phyloP scores from a whole-genome alignment of 2,888 invertebrate species.

The Metalampra italica region DNA sequence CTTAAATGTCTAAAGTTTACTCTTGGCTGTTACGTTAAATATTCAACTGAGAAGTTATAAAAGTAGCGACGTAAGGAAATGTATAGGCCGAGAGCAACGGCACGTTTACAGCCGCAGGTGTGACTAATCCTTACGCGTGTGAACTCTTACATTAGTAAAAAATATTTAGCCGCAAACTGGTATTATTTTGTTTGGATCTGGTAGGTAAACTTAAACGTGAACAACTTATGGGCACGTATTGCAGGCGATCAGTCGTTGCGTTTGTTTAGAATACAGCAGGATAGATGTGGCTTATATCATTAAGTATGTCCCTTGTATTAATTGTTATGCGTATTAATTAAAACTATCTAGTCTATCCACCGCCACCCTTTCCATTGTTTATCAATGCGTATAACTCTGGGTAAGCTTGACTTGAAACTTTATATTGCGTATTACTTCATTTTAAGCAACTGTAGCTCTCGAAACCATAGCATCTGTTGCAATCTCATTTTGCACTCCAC shows the following conservation, averaged over 20 bases:
- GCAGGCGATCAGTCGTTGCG: constrained; percentile 41
- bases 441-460: constrained; percentile 11
- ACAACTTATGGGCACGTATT: constrained; percentile 18
- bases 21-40: constrained; percentile 22
- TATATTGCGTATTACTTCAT: not conserved
- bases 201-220: not conserved
- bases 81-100: constrained; percentile 30
- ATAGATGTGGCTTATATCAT: no score
- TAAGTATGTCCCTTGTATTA: no score
- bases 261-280: not conserved
- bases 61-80: constrained; percentile 28
- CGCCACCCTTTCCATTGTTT: no score
- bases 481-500: constrained; percentile 23
- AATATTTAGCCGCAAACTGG: not conserved
- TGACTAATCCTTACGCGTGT: constrained; percentile 41
- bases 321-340: no score
- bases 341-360: no score
- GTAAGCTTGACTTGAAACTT: no score
- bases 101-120: constrained; percentile 42
- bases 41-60: constrained; percentile 33
- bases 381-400: no score
- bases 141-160: constrained; percentile 1
- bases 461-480: constrained; percentile 25
- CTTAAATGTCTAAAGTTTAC: constrained; percentile 22
- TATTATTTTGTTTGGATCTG: constrained; percentile 4